Percentiles rank a stretch among this genome's conserved stretches.
phyloP scores from a whole-genome alignment of 2,797 vertebrate species.

The Fistularia commersonii region DNA sequence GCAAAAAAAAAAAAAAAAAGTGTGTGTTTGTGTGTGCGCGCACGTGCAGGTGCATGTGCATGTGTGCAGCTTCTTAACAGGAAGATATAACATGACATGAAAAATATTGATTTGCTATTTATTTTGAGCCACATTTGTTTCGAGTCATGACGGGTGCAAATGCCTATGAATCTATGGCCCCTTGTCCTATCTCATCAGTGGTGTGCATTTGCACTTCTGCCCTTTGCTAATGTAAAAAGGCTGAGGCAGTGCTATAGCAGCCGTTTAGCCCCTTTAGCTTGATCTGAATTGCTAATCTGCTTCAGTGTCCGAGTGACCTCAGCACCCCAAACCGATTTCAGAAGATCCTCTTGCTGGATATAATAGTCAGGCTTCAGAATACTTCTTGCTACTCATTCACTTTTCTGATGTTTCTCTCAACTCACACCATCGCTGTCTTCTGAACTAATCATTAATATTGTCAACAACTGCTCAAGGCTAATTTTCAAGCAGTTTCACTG shows the following conservation, averaged over 20 bases:
- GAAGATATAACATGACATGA: too few species aligned
- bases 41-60: constrained; percentile 5
- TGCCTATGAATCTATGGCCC: constrained; percentile 7
- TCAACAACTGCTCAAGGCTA: neutral
- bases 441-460: neutral
- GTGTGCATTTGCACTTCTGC: constrained; percentile 47
- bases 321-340: constrained; percentile 56
- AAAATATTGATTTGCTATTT: too few species aligned
- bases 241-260: constrained; percentile 57
- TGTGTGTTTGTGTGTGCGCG: neutral
- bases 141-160: neutral
- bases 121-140: constrained; percentile 14
- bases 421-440: neutral
- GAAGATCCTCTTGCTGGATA: constrained; percentile 44
- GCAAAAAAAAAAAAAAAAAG: too few species aligned
- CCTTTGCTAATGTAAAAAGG: constrained; percentile 70
- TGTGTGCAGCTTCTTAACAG: constrained; percentile 4
- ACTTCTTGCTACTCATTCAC: constrained; percentile 15
- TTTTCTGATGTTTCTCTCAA: neutral
- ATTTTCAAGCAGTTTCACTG: neutral
- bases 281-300: constrained; percentile 75
- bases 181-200: constrained; percentile 44
- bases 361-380: constrained; percentile 42
- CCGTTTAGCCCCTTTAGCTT: constrained; percentile 70
- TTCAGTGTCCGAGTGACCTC: constrained; percentile 71